Evolutionary conservation across 64 coral and sea anemone genomes (phyloP), one percentile per base, ranked within the genome.

Genomic region (Trachythela sp.): DNA sequence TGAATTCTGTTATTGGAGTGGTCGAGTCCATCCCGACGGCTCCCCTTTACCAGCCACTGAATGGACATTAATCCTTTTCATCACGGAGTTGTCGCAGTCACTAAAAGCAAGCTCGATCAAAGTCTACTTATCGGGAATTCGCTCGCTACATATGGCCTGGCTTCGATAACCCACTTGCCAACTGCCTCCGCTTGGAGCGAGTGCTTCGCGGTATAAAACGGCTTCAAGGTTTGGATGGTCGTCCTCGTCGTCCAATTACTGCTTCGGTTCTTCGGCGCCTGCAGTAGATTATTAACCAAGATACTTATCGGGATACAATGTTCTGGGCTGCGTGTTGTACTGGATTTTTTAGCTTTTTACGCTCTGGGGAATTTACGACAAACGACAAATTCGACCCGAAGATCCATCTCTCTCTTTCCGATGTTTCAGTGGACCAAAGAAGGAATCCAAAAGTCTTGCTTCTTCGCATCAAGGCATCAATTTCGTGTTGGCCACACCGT

Each of bases 61-160:
- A 30, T 88, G 84, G 83, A 92, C 90, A 8, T 70, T 92, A 32
- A 86, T 84, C 48, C 48, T 87, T 14, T 88, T 92, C 67, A 18
- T 24, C 49, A 91, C 68, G 45, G 70, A 41, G 70, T 84, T 76
- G 59, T 91, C 67, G 14, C 58, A 18, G 31, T 29, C 48, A 3
- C 9, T 77, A 3, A 68, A 68, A 14, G 59, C 59, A 5, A 68
- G 59, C 59, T n/a, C 59, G 20, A 68, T 68, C 5, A 86, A 50
- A 13, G 85, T 86, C 8, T 86, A 86, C 42, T 13, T 86, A 38
- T 86, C 85, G 7, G 72, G 26, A 41, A 29, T 89, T 15, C 67
- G 67, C 34, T 31, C 67, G 5, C 4, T 80, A 1, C 67, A 83
- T 29, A 27, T 89, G 0, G 8, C 76, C 60, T 31, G 87, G 87